These are phyloP conservation scores for Rhodeus uyekii DNA, from an alignment of 2,797 vertebrate genomes.

Conservation along the genomic window DNA sequence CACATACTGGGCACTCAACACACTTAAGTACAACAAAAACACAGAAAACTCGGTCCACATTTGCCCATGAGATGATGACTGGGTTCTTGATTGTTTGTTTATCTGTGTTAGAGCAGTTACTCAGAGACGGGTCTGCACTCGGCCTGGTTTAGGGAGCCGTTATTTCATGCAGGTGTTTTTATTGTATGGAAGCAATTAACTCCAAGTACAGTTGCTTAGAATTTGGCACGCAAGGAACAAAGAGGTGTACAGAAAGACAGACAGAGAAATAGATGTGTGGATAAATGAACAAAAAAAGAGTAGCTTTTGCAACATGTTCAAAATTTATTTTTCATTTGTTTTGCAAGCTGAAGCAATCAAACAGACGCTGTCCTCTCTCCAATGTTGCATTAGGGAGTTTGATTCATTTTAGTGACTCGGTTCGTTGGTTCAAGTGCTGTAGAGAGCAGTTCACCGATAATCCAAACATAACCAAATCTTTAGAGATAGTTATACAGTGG, in stretches of 20 bases:
- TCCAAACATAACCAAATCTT: too few species aligned
- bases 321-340: neutral
- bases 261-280: neutral
- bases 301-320: neutral
- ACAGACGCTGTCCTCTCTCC: neutral
- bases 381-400: neutral
- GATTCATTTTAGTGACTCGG: neutral
- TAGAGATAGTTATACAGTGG: too few species aligned
- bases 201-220: slow-evolving; percentile 35
- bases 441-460: neutral
- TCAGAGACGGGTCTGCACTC: slow-evolving; percentile 1
- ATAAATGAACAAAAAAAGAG: neutral
- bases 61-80: neutral
- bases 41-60: slow-evolving; percentile 9
- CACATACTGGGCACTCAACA: neutral
- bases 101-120: slow-evolving; percentile 15
- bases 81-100: slow-evolving; percentile 22
- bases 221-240: slow-evolving; percentile 21
- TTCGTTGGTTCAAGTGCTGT: neutral
- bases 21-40: neutral
- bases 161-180: slow-evolving; percentile 31
- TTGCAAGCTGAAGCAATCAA: neutral
- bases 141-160: neutral
- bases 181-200: slow-evolving; percentile 51
- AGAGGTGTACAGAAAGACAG: neutral